phyloP scores from a whole-genome alignment of 2,113 vertebrate genomes.

The Myotis brandtii region DNA sequence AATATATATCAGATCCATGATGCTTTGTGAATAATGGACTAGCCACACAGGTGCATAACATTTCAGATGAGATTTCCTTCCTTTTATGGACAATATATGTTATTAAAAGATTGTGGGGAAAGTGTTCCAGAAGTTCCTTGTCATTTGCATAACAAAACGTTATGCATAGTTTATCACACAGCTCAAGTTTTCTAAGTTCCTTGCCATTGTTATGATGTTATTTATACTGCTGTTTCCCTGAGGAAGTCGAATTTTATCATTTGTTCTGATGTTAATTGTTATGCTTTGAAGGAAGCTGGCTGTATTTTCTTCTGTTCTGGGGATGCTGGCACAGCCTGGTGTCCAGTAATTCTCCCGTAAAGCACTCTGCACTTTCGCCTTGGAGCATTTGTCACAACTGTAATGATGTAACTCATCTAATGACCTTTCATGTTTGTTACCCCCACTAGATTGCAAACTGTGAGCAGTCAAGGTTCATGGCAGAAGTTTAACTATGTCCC shows the following conservation, averaged over 20 bases:
- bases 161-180: background rate
- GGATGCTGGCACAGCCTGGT: background rate
- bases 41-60: slow-evolving; percentile 76
- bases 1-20: slow-evolving; percentile 26
- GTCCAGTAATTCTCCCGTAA: background rate
- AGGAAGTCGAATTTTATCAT: slow-evolving; percentile 1
- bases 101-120: background rate
- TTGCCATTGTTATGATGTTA: background rate
- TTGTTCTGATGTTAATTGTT: background rate
- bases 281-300: background rate
- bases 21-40: slow-evolving; percentile 64
- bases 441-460: background rate
- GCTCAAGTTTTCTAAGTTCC: background rate
- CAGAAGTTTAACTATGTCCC: background rate
- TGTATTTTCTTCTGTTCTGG: background rate
- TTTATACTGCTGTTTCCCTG: background rate
- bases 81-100: background rate
- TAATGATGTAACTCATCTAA: background rate
- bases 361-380: background rate
- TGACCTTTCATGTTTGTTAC: background rate
- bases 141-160: background rate
- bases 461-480: background rate
- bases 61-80: slow-evolving; percentile 42
- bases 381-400: background rate
- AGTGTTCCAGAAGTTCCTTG: slow-evolving; percentile 22